Base-by-base conservation (phyloP, 2,113 vertebrate species). In the Tragelaphus buxtoni region DNA sequence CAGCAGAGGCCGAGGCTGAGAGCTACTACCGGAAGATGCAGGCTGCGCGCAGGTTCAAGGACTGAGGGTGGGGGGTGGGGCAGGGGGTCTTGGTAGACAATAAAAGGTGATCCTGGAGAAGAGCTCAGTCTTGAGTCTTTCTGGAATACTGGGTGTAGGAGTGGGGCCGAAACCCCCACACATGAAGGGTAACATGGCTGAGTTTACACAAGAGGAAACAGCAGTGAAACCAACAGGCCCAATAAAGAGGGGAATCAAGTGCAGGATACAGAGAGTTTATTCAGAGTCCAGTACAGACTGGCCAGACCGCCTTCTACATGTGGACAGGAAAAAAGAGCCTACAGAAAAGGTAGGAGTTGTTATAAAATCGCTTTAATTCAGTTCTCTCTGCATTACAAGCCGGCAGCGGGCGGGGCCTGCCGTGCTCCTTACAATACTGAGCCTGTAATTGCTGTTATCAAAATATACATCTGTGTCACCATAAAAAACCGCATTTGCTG, bases 21-120 rank as follows among this genome's bases (percentile, higher is more conserved):
- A 98, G 98, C 96, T 99, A 99, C 96, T 99, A 99, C 85, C 99
- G 99, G 97, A 99, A 99, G 92, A 97, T 99, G 97, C 99, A 99
- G 45, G 98, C 98, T 0, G 96, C 98, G 5, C 97, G 99, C 2
- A 97, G 99, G 63, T 99, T 98, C 94, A 99, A 99, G 97, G 99
- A 99, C 76, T 99, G 96, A 98, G 51, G 20, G 18, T 1, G 0
- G n/a, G 20, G 32, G 30, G 30, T 7, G 26, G 4, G 60, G 87
- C 2, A 26, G n/a, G 8, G 17, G 16, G 1, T 18, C 17, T 4
- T 47, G 9, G 18, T 58, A 61, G 53, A 83, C 20, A 95, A 95
- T 92, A 92, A 95, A 95, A 45, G 13, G 7, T 0, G 0, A 14
- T 14, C 20, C 2, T 35, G 11, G 20, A 35, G 24, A 24, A 42